Evolutionary conservation across 2,888 invertebrate genomes (phyloP).

Genomic region (Globia sparganii): DNA sequence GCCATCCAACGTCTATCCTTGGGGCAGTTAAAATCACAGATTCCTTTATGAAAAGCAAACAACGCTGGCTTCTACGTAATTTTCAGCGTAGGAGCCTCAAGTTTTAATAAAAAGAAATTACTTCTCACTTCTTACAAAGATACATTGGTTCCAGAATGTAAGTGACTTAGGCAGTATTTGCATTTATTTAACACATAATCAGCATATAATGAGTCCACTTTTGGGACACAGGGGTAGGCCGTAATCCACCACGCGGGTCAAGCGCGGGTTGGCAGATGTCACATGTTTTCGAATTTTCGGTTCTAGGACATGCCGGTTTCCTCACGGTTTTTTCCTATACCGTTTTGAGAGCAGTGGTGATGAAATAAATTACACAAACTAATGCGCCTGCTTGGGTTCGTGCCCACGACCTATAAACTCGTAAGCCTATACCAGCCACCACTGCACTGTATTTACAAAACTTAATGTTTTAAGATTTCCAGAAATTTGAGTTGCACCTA

Average conservation of each 20-base stretch:
- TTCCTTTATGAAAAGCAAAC: constrained; percentile 81
- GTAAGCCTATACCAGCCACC: neutral
- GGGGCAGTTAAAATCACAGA: constrained; percentile 78
- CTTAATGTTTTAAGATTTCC: no score
- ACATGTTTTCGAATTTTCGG: neutral
- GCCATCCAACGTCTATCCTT: constrained; percentile 48
- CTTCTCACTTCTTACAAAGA: no score
- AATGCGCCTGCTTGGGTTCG: neutral
- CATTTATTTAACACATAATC: neutral
- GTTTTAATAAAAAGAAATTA: constrained; percentile 24
- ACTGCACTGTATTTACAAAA: neutral
- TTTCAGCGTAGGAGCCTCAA: constrained; percentile 27
- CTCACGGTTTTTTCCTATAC: neutral
- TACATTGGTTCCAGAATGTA: neutral
- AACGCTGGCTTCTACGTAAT: constrained; percentile 31
- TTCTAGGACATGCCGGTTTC: neutral
- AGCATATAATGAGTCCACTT: neutral
- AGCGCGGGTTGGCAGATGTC: neutral
- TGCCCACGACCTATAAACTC: neutral
- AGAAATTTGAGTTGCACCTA: no score
- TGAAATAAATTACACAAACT: neutral
- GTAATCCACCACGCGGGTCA: neutral
- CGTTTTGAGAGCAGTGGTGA: neutral
- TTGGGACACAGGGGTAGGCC: neutral
- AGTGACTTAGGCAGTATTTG: neutral